A percentile compares a stretch with the other conserved stretches of the same genome.
Conservation (phyloP, 2,888 invertebrate species). For the Pristionchus entomophagus region DNA sequence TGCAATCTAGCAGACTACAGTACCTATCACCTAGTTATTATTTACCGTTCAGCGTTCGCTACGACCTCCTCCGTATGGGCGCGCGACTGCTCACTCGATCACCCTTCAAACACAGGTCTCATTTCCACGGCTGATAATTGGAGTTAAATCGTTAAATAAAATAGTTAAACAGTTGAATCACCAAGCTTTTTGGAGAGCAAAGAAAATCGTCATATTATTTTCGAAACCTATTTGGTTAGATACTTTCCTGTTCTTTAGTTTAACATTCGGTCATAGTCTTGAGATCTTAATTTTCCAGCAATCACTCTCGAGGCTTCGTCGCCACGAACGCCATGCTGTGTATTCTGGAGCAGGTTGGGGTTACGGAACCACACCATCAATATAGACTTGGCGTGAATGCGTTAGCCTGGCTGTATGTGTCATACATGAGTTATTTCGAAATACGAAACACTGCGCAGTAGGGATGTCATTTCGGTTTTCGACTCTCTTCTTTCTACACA, state of each 20-base stretch:
- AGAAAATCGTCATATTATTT: background rate
- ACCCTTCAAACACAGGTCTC: background rate
- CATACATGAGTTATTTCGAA: background rate
- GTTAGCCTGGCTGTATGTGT: background rate
- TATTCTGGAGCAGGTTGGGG: background rate
- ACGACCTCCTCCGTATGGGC: background rate
- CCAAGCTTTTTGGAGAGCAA: background rate
- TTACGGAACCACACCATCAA: background rate
- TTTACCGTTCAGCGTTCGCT: background rate
- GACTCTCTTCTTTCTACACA: too few species aligned
- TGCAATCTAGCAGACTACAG: background rate
- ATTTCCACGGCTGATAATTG: background rate
- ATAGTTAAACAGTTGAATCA: background rate
- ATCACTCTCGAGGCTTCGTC: background rate
- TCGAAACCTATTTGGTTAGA: background rate
- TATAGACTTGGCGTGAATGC: background rate
- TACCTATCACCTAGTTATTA: background rate
- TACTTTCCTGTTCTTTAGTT: background rate
- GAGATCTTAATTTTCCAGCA: background rate
- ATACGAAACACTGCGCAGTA: background rate
- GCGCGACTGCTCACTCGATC: background rate
- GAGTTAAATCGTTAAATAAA: background rate
- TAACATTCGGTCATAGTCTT: background rate
- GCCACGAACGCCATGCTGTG: background rate
- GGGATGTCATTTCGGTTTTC: too few species aligned